A percentile compares a stretch with the other conserved stretches of the same genome.
These are phyloP conservation scores for Morpho achilles DNA, from an alignment of 2,888 invertebrate genomes.

Conservation along the genomic window DNA sequence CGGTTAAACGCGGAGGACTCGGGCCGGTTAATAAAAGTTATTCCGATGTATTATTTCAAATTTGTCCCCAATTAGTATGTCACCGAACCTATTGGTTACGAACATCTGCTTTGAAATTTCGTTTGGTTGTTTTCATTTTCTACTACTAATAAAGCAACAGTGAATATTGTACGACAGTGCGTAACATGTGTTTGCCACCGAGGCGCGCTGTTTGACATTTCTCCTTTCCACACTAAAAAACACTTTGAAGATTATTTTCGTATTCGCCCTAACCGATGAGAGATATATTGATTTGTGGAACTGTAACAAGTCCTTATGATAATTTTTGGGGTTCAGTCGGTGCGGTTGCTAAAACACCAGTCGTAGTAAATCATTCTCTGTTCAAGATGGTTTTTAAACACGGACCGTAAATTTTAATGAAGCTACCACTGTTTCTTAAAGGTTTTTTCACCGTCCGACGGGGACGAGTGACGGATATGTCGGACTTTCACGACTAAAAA, in stretches of 20 bases:
- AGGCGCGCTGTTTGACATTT: constrained; percentile 66
- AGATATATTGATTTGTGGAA: constrained; percentile 75
- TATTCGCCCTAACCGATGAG: constrained; percentile 67
- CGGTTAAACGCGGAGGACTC: background rate
- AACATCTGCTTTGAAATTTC: constrained; percentile 57
- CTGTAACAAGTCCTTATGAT: constrained; percentile 59
- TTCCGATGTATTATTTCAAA: constrained; percentile 33
- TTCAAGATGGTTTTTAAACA: too few species aligned
- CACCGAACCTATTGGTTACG: constrained; percentile 36
- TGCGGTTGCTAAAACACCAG: background rate
- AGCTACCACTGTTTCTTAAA: too few species aligned
- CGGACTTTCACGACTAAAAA: too few species aligned
- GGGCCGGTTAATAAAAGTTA: constrained; percentile 20
- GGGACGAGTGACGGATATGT: too few species aligned
- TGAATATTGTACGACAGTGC: constrained; percentile 76
- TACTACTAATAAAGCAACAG: constrained; percentile 68
- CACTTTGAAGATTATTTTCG: constrained; percentile 78
- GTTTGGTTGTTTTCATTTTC: constrained; percentile 60
- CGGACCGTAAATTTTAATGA: too few species aligned
- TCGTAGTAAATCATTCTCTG: background rate
- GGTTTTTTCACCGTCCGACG: too few species aligned
- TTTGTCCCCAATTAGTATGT: constrained; percentile 50
- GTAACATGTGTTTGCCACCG: constrained; percentile 73
- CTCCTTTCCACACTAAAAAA: constrained; percentile 72
- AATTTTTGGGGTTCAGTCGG: constrained; percentile 36